Percentiles rank a stretch among this genome's conserved stretches.
Evolutionary conservation across 2,113 vertebrate species (phyloP).

Genomic region (Sylvietta virens): DNA sequence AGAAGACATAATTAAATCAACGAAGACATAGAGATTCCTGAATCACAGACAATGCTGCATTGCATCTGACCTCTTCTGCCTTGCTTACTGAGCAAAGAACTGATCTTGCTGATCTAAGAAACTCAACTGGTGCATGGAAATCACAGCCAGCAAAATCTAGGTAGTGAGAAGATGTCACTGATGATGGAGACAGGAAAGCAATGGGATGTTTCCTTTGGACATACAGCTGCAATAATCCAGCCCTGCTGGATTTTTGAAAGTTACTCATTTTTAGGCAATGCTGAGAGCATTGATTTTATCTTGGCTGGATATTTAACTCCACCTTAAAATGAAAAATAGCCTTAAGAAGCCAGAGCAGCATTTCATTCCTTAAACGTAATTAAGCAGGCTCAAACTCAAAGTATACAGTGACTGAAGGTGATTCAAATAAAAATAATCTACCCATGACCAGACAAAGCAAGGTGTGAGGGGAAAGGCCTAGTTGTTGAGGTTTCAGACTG

Average conservation of each 20-base stretch:
- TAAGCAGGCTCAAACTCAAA: neutral
- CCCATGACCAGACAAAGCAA: neutral
- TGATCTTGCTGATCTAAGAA: neutral
- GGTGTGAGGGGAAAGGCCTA: neutral
- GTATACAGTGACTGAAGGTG: neutral
- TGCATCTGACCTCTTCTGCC: neutral
- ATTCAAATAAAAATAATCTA: neutral
- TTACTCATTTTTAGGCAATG: neutral
- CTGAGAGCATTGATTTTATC: neutral
- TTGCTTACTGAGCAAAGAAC: neutral
- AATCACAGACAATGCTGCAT: neutral
- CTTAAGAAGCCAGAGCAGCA: neutral
- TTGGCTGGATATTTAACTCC: neutral
- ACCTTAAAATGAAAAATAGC: neutral
- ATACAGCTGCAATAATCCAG: neutral
- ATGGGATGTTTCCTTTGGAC: neutral
- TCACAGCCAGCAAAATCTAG: neutral
- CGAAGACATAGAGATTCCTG: neutral
- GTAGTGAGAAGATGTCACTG: neutral
- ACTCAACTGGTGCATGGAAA: neutral
- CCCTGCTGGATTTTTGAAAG: neutral
- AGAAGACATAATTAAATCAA: conserved; percentile 29
- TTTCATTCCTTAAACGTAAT: neutral
- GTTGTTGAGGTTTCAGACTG: neutral
- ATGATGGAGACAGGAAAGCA: neutral